phyloP scores from a whole-genome alignment of 2,113 vertebrate genomes.

The Mesembrinibis cayennensis region DNA sequence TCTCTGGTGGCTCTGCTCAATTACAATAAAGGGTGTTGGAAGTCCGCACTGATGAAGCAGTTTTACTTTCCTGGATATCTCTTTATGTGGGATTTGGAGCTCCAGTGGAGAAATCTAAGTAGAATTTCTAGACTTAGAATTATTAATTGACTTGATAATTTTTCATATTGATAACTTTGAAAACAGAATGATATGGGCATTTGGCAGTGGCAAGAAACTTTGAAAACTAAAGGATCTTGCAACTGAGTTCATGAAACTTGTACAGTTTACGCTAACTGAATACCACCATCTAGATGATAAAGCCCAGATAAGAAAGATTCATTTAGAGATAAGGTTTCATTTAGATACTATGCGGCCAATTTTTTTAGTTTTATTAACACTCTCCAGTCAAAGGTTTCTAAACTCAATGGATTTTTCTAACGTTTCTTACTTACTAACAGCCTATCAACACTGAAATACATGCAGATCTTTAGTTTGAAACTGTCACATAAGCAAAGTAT shows the following conservation, averaged over 20 bases:
- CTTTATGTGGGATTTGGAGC: background rate
- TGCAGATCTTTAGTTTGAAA: background rate
- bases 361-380: background rate
- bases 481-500: background rate
- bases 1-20: background rate
- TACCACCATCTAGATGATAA: background rate
- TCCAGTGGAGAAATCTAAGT: background rate
- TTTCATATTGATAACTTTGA: background rate
- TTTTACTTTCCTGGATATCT: background rate
- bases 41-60: background rate
- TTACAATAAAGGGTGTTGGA: background rate
- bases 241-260: background rate
- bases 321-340: background rate
- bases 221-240: background rate
- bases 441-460: background rate
- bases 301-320: background rate
- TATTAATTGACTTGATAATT: background rate
- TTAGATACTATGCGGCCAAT: background rate
- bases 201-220: background rate
- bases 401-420: background rate
- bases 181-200: background rate
- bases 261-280: background rate
- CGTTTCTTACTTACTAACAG: background rate
- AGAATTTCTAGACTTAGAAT: background rate
- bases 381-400: background rate